Percentiles rank a stretch among this genome's conserved stretches.
Evolutionary conservation across 2,888 invertebrate genomes (phyloP).

Genomic region (Creontiades dilutus): DNA sequence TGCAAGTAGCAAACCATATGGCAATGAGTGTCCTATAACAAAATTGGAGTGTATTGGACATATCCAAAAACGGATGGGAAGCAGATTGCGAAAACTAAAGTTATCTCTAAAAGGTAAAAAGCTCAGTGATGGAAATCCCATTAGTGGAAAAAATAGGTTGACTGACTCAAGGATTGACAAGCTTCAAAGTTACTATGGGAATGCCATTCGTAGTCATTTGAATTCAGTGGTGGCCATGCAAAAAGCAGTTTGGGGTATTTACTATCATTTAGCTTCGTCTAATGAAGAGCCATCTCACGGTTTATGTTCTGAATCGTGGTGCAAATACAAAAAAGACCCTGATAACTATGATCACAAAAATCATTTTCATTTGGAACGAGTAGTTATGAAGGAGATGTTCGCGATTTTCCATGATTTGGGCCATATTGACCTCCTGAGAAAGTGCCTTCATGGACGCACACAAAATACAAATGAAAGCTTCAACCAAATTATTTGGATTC

Average conservation of each 20-base stretch:
- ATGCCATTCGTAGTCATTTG: conserved; percentile 30
- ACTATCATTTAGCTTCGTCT: conserved; percentile 55
- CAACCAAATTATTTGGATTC: conserved; percentile 15
- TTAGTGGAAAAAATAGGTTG: conserved; percentile 64
- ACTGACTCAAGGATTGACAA: conserved; percentile 18
- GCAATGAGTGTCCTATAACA: not conserved
- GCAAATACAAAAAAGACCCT: conserved; percentile 74
- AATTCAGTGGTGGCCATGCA: conserved; percentile 75
- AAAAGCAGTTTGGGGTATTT: conserved; percentile 76
- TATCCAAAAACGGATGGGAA: conserved; percentile 38
- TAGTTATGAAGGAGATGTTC: not conserved
- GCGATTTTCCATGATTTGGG: not conserved
- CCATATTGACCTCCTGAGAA: not conserved
- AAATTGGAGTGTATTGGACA: conserved; percentile 39
- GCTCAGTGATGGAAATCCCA: conserved; percentile 66
- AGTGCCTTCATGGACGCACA: conserved; percentile 52
- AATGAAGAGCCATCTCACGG: conserved; percentile 69
- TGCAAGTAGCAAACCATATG: not conserved
- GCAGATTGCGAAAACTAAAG: conserved; percentile 7
- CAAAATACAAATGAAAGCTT: conserved; percentile 55
- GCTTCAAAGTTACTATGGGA: conserved; percentile 11
- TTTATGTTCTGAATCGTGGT: conserved; percentile 76
- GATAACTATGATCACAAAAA: conserved; percentile 23
- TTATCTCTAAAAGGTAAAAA: conserved; percentile 44
- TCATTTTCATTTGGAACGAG: conserved; percentile 47